These are phyloP conservation scores for Saccopteryx bilineata DNA, from an alignment of 2,113 vertebrate genomes.

Conservation along the genomic window DNA sequence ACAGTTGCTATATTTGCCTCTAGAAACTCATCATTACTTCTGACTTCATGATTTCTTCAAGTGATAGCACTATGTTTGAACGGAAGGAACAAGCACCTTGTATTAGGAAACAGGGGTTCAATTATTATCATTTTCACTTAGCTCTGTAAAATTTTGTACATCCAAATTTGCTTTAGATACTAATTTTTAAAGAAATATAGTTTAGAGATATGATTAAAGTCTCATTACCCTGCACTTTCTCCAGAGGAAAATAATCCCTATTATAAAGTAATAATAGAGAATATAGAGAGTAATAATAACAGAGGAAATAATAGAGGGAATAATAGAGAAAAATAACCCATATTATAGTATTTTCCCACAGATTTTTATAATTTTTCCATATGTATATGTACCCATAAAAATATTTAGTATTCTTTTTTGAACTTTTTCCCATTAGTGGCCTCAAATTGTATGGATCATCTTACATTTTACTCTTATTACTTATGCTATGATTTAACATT, in stretches of 20 bases:
- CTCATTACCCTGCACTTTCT: not conserved
- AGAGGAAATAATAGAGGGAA: not conserved
- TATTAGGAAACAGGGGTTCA: not conserved
- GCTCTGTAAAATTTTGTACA: not conserved
- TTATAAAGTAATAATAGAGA: not conserved
- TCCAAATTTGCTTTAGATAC: slow-evolving; percentile 18
- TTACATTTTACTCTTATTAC: not conserved
- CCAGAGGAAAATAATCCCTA: not conserved
- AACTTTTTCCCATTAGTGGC: not conserved
- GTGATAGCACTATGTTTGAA: not conserved
- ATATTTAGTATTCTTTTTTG: not conserved
- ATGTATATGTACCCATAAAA: not conserved
- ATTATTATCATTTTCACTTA: not conserved
- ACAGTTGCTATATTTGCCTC: not conserved
- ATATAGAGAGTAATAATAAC: too few species aligned
- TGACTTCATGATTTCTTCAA: not conserved
- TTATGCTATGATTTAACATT: not conserved
- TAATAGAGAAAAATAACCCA: not conserved
- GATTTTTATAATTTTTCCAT: not conserved
- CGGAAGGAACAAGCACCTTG: not conserved
- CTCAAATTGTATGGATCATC: not conserved
- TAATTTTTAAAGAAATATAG: slow-evolving; percentile 21
- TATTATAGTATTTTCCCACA: not conserved
- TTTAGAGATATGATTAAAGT: not conserved
- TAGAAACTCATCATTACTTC: not conserved